phyloP scores from a whole-genome alignment of 2,797 vertebrate species.

The Nannoperca australis region DNA sequence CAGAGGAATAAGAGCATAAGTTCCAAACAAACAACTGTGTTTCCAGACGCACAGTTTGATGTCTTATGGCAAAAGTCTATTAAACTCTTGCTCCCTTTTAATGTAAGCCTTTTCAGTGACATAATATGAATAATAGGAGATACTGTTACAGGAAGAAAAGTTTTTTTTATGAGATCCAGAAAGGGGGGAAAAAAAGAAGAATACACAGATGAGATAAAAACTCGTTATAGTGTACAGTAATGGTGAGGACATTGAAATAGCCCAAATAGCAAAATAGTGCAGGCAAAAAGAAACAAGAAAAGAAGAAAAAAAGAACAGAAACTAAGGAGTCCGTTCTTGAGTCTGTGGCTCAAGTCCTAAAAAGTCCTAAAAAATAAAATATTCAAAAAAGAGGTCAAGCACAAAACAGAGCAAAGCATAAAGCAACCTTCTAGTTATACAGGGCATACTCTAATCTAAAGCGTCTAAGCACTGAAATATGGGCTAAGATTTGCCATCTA shows the following conservation, averaged over 20 bases:
- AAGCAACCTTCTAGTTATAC: not conserved
- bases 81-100: not conserved
- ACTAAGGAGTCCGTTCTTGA: slow-evolving; percentile 3
- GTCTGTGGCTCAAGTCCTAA: not conserved
- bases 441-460: not conserved
- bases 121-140: slow-evolving; percentile 25
- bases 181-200: slow-evolving; percentile 38
- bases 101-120: slow-evolving; percentile 15
- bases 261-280: slow-evolving; percentile 22
- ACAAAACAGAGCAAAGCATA: slow-evolving; percentile 8
- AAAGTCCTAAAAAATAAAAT: not conserved
- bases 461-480: slow-evolving; percentile 23
- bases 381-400: slow-evolving; percentile 1
- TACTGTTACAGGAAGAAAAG: slow-evolving; percentile 27
- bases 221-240: slow-evolving; percentile 40
- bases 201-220: slow-evolving; percentile 28
- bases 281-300: not conserved
- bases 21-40: not conserved
- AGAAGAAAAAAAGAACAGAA: not conserved
- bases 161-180: slow-evolving; percentile 8
- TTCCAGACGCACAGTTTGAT: not conserved
- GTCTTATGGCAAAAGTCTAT: slow-evolving; percentile 11
- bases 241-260: slow-evolving; percentile 38
- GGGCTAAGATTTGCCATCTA: slow-evolving; percentile 47
- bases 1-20: not conserved